Evolutionary conservation across 2,113 vertebrate genomes (phyloP), one percentile per base, ranked within the genome.

Genomic region (Cephalopterus ornatus): DNA sequence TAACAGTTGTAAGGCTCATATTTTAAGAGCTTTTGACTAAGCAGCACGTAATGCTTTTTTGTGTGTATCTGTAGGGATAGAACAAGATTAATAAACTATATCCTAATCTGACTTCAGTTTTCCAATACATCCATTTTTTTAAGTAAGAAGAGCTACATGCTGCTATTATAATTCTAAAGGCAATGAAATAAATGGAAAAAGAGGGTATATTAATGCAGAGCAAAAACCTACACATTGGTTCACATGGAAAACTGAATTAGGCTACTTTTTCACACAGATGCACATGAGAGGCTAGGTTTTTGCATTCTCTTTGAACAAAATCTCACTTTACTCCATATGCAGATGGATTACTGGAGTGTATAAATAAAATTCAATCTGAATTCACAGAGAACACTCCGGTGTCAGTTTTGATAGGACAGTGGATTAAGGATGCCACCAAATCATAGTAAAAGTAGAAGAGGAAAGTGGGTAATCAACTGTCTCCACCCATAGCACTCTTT

Each of bases 41-140:
- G 22, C 5, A 82, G 18, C 2, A 46, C 6, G 44, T 32, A 67
- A 42, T 70, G 7, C 5, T 44, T 50, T 52, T 49, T 2, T 78
- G 5, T 52, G 4, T 79, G 14, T 46, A 15, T 32, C 18, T 41
- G 2, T 52, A 37, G 19, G 14, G 6, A 26, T 5, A 80, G 41
- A 49, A 68, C 8, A 84, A 66, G 86, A 96, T 95, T 92, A 95
- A 94, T 83, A 93, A 91, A 93, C 62, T 72, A 37, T 59, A 92
- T 77, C n/a, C 76, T 95, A 92, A 95, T 59, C 52, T 66, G 22
- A 93, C 92, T 97, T 95, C 62, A 49, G 73, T 88, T 97, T 95
- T 96, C 71, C 80, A 95, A 74, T 68, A 77, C 46, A 91, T 76
- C 10, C 77, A 49, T 85, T 80, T 92, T 27, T 49, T 75, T 71